phyloP scores from a whole-genome alignment of 2,797 vertebrate genomes.

The Protosalanx chinensis region DNA sequence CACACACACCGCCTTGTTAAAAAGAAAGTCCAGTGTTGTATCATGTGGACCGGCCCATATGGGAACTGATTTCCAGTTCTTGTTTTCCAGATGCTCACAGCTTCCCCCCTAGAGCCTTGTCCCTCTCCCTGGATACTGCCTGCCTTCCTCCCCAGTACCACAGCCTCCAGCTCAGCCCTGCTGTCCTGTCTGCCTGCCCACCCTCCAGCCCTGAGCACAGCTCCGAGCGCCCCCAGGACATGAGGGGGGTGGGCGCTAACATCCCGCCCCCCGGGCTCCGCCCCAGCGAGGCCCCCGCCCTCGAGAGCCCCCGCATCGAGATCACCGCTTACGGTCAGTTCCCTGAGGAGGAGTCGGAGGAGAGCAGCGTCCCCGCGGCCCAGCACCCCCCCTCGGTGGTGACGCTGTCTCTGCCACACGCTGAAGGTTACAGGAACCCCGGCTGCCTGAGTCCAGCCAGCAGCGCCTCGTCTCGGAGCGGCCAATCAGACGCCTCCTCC shows the following conservation, averaged over 20 bases:
- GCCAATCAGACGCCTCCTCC: slow-evolving; percentile 93
- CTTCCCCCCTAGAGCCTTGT: slow-evolving; percentile 79
- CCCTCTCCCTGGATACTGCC: slow-evolving; percentile 80
- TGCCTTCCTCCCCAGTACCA: slow-evolving; percentile 85
- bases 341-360: slow-evolving; percentile 82
- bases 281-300: slow-evolving; percentile 81
- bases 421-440: slow-evolving; percentile 90
- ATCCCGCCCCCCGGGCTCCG: slow-evolving; percentile 75
- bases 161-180: slow-evolving; percentile 81
- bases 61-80: slow-evolving; percentile 52
- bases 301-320: slow-evolving; percentile 96
- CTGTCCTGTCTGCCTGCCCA: slow-evolving; percentile 78
- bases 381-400: slow-evolving; percentile 83
- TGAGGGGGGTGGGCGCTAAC: slow-evolving; percentile 70
- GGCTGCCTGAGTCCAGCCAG: slow-evolving; percentile 94
- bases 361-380: slow-evolving; percentile 69
- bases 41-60: slow-evolving; percentile 12
- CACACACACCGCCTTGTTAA: not conserved
- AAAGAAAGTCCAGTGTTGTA: too few species aligned
- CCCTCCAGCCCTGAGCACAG: slow-evolving; percentile 75
- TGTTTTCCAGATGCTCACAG: slow-evolving; percentile 85
- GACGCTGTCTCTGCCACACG: slow-evolving; percentile 85
- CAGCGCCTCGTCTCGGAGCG: slow-evolving; percentile 94
- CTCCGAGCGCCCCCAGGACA: slow-evolving; percentile 76
- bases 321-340: slow-evolving; percentile 93